phyloP scores from a whole-genome alignment of 1,140 invertebrate species.

The Homarus americanus region DNA sequence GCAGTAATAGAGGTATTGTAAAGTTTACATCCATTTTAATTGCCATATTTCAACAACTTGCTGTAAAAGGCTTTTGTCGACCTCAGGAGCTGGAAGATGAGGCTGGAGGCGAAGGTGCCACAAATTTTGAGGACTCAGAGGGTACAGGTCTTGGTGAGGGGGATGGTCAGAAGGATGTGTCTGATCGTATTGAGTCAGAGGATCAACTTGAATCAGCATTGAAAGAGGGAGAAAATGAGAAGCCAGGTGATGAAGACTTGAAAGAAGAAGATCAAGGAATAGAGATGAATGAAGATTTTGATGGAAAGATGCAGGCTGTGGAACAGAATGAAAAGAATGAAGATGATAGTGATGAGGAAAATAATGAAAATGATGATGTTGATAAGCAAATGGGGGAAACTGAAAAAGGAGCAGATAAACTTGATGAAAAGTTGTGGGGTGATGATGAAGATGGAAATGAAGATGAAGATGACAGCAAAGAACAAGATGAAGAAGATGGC shows the following conservation, averaged over 20 bases:
- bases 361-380: slow-evolving; percentile 85
- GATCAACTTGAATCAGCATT: slow-evolving; percentile 96
- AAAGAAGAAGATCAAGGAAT: slow-evolving; percentile 95
- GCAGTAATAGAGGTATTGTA: slow-evolving; percentile 86
- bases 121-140: slow-evolving; percentile 81
- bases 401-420: slow-evolving; percentile 88
- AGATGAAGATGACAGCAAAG: slow-evolving; percentile 83
- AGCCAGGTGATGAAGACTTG: slow-evolving; percentile 85
- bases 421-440: slow-evolving; percentile 82
- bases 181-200: slow-evolving; percentile 94
- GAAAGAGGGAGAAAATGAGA: slow-evolving; percentile 86
- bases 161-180: slow-evolving; percentile 95
- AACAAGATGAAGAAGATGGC: slow-evolving; percentile 79
- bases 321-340: slow-evolving; percentile 82
- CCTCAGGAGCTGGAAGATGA: slow-evolving; percentile 87
- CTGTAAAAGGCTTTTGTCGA: slow-evolving; percentile 95
- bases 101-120: slow-evolving; percentile 78
- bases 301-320: slow-evolving; percentile 85
- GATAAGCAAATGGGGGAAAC: slow-evolving; percentile 98
- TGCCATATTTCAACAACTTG: slow-evolving; percentile 90
- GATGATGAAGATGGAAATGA: slow-evolving; percentile 82
- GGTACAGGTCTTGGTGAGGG: slow-evolving; percentile 92
- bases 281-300: slow-evolving; percentile 96
- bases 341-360: slow-evolving; percentile 81
- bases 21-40: slow-evolving; percentile 92